These are phyloP conservation scores for Sycophila sp. DNA, from an alignment of 1,140 invertebrate species.

Conservation along the genomic window DNA sequence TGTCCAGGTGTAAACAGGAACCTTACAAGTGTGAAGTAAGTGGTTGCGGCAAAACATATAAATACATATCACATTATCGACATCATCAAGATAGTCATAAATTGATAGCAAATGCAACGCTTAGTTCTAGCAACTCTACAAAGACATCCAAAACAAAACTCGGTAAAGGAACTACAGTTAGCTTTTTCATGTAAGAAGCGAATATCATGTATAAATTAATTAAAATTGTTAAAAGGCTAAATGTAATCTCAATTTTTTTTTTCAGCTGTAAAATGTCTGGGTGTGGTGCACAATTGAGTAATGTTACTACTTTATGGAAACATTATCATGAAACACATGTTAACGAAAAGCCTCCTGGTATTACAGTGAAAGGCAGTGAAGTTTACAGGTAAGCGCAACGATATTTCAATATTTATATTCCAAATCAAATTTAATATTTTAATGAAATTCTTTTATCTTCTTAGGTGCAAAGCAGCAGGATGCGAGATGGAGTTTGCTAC, in stretches of 20 bases:
- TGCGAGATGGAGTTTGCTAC: conserved; percentile 58
- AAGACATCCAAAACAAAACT: conserved; percentile 52
- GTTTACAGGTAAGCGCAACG: conserved; percentile 53
- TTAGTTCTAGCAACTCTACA: conserved; percentile 45
- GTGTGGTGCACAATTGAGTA: conserved; percentile 59
- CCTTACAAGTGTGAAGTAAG: conserved; percentile 59
- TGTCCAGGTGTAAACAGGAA: conserved; percentile 63
- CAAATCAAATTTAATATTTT: not conserved
- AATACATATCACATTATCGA: conserved; percentile 65
- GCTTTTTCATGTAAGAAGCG: conserved; percentile 63
- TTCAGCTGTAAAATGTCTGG: conserved; percentile 62
- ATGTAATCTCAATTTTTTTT: not conserved
- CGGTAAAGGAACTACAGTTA: conserved; percentile 60
- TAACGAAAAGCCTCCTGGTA: conserved; percentile 55
- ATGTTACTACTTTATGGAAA: conserved; percentile 60
- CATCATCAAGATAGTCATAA: conserved; percentile 65
- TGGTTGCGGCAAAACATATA: conserved; percentile 63
- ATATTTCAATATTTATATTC: not conserved
- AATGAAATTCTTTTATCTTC: conserved; percentile 26
- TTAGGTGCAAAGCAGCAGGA: conserved; percentile 56
- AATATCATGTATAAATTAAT: conserved; percentile 36
- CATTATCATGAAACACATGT: conserved; percentile 65
- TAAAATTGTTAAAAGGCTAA: not conserved
- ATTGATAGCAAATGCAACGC: conserved; percentile 48
- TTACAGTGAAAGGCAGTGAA: conserved; percentile 55